phyloP scores from a whole-genome alignment of 2,888 invertebrate species.

The Vanessa cardui region DNA sequence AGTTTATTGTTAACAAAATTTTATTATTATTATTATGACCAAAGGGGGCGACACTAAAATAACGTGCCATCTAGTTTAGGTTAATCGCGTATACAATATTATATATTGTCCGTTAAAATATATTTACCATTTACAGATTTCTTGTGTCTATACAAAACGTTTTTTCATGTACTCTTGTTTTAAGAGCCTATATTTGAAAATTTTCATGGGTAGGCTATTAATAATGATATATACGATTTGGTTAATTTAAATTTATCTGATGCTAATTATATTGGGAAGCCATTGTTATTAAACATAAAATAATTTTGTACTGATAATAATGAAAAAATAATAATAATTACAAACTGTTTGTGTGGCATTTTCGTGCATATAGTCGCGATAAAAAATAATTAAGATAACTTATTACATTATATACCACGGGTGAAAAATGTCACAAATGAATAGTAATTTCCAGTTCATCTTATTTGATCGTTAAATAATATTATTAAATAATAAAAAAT shows the following conservation, averaged over 20 bases:
- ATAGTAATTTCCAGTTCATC: conserved; percentile 27
- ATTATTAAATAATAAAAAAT: conserved; percentile 26
- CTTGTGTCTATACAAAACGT: conserved; percentile 83
- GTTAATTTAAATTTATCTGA: conserved; percentile 49
- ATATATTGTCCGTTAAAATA: conserved; percentile 84
- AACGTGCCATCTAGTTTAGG: conserved; percentile 84
- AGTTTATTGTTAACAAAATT: conserved; percentile 65
- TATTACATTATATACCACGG: conserved; percentile 25
- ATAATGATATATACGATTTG: conserved; percentile 52
- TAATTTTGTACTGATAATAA: conserved; percentile 72
- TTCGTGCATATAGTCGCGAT: conserved; percentile 57
- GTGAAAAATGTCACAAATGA: conserved; percentile 41
- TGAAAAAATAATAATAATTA: conserved; percentile 50
- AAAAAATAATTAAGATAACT: conserved; percentile 25
- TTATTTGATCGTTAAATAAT: conserved; percentile 31
- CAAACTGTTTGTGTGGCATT: conserved; percentile 67
- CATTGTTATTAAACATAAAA: conserved; percentile 63
- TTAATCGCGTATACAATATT: conserved; percentile 84
- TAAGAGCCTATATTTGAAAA: conserved; percentile 82
- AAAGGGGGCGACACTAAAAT: conserved; percentile 80
- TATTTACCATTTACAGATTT: conserved; percentile 84
- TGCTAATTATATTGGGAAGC: conserved; percentile 56
- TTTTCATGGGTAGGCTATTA: conserved; percentile 60
- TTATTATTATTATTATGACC: conserved; percentile 68
- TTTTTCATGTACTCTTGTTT: conserved; percentile 83